phyloP scores from a whole-genome alignment of 2,888 invertebrate species.

The Horisme vitalbata region DNA sequence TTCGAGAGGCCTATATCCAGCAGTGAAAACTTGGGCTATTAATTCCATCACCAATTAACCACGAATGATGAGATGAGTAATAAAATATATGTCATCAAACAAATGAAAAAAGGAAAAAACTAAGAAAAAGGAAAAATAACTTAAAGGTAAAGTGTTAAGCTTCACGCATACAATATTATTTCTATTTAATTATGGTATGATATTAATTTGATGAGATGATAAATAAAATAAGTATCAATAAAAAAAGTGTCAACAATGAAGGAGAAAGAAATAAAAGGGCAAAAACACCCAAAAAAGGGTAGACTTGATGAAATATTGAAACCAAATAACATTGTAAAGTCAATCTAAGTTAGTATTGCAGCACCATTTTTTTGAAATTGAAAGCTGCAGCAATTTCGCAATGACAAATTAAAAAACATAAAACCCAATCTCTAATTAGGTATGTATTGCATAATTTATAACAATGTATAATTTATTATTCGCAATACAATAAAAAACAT shows the following conservation, averaged over 20 bases:
- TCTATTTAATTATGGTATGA: not conserved
- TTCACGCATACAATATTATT: not conserved
- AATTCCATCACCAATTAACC: no score
- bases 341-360: not conserved
- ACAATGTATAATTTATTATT: constrained; percentile 18
- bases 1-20: no score
- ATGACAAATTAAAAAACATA: constrained; percentile 3
- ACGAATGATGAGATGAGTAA: no score
- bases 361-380: not conserved
- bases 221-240: no score
- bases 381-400: constrained; percentile 1
- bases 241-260: no score
- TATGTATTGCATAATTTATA: constrained; percentile 10
- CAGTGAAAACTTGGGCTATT: no score
- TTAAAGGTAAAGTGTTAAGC: no score
- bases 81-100: no score
- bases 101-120: no score
- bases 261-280: no score
- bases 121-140: no score
- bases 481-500: constrained; percentile 19
- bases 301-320: not conserved
- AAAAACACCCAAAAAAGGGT: not conserved
- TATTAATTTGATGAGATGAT: not conserved
- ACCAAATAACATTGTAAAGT: not conserved
- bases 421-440: constrained; percentile 10